These are phyloP conservation scores for Plecturocebus donacophilus DNA, from an alignment of 2,113 vertebrate species.

Conservation along the genomic window DNA sequence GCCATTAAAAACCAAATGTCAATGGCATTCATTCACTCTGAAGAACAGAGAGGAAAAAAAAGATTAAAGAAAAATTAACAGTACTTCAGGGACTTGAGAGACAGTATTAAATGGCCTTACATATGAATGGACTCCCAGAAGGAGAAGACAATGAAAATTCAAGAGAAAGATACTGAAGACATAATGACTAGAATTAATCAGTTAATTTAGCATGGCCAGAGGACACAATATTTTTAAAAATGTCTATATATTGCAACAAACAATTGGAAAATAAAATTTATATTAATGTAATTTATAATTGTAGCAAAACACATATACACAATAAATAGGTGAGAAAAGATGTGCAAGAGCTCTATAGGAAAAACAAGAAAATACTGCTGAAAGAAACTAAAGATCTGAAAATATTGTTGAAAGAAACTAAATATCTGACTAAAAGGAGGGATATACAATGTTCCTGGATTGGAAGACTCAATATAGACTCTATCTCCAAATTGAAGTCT, in stretches of 20 bases:
- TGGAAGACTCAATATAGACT: not conserved
- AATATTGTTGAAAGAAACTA: not conserved
- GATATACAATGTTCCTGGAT: not conserved
- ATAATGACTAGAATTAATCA: not conserved
- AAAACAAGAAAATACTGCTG: not conserved
- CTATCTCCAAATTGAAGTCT: not conserved
- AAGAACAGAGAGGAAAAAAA: not conserved
- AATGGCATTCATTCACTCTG: not conserved
- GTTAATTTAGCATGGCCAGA: not conserved
- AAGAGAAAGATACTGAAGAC: not conserved
- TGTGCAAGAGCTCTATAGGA: not conserved
- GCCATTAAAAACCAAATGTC: not conserved
- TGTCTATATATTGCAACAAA: not conserved
- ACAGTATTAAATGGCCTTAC: not conserved
- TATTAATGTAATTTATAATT: not conserved
- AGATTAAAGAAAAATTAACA: not conserved
- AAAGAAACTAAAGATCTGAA: constrained; percentile 7
- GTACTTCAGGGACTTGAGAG: not conserved
- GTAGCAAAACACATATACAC: not conserved
- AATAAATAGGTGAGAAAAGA: not conserved
- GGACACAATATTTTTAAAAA: not conserved
- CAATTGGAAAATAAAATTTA: not conserved
- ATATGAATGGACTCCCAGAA: not conserved
- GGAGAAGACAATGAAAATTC: not conserved
- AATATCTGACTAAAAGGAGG: not conserved